phyloP scores from a whole-genome alignment of 64 coral and sea anemone species.

The Dendrophyllia cribrosa region DNA sequence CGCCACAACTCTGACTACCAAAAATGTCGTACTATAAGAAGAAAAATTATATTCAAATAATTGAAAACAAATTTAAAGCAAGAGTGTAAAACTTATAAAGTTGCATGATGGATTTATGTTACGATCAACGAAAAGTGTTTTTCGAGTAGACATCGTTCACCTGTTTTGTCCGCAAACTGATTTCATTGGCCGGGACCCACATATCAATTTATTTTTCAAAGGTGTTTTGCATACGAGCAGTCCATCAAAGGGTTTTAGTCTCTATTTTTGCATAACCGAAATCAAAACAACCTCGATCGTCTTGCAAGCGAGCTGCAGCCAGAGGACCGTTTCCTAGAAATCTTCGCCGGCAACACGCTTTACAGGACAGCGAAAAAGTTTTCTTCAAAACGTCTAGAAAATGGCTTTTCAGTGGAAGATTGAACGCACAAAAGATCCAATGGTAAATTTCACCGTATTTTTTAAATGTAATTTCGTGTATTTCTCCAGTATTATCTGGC shows the following conservation, averaged over 20 bases:
- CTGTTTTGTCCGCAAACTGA: background rate
- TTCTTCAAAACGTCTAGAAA: background rate
- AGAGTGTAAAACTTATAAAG: too few species aligned
- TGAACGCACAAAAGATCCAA: slow-evolving; percentile 1
- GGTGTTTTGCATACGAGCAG: slow-evolving; percentile 2
- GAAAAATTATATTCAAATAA: too few species aligned
- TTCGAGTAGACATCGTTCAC: background rate
- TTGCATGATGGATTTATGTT: too few species aligned
- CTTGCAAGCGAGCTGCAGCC: background rate
- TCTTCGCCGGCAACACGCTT: background rate
- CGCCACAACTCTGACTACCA: too few species aligned
- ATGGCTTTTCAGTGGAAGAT: background rate
- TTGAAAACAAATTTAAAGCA: too few species aligned
- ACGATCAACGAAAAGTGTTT: too few species aligned
- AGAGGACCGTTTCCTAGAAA: too few species aligned
- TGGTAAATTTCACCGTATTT: slow-evolving; percentile 4
- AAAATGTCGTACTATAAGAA: too few species aligned
- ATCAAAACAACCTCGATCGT: background rate
- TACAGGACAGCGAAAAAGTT: background rate
- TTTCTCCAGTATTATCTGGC: background rate
- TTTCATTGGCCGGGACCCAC: background rate
- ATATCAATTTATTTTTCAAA: background rate
- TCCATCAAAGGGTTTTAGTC: background rate
- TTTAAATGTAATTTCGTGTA: background rate
- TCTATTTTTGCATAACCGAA: slow-evolving; percentile 12